Conservation (phyloP, 53 echinoderm and acorn worm species). For the Stichopus horrens region DNA sequence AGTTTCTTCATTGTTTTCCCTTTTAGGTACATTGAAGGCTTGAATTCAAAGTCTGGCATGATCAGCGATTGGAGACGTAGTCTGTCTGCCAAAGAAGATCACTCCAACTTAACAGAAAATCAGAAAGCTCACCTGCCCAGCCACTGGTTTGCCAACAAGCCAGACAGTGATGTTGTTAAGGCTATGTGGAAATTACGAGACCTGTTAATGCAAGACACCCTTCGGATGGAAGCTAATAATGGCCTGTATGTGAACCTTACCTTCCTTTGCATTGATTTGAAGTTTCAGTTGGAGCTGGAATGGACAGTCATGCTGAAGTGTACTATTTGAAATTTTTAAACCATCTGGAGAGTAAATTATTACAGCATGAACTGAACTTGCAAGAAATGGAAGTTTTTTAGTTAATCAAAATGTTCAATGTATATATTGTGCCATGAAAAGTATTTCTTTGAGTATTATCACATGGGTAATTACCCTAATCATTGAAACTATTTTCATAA, state of each 20-base stretch:
- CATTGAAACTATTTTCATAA: too few species aligned
- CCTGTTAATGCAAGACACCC: slow-evolving; percentile 84
- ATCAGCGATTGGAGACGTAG: slow-evolving; percentile 88
- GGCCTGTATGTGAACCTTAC: slow-evolving; percentile 65
- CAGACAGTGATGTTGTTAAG: slow-evolving; percentile 72
- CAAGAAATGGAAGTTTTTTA: too few species aligned
- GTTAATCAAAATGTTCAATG: too few species aligned
- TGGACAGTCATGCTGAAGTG: too few species aligned
- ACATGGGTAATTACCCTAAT: too few species aligned
- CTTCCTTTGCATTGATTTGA: too few species aligned
- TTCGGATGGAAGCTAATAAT: slow-evolving; percentile 63
- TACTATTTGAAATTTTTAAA: too few species aligned
- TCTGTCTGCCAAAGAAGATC: slow-evolving; percentile 66
- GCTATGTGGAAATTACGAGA: slow-evolving; percentile 94
- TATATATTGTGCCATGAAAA: too few species aligned
- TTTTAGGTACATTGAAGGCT: slow-evolving; percentile 90
- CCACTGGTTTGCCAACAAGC: slow-evolving; percentile 84
- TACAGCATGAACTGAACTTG: too few species aligned
- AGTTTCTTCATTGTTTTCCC: background rate
- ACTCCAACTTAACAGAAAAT: slow-evolving; percentile 57
- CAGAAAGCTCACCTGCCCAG: slow-evolving; percentile 70
- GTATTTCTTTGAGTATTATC: too few species aligned
- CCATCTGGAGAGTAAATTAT: too few species aligned
- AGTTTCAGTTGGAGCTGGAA: too few species aligned
- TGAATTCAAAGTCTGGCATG: slow-evolving; percentile 64